Conservation (phyloP, 1,140 invertebrate genomes). For the Trigoniulus corallinus region DNA sequence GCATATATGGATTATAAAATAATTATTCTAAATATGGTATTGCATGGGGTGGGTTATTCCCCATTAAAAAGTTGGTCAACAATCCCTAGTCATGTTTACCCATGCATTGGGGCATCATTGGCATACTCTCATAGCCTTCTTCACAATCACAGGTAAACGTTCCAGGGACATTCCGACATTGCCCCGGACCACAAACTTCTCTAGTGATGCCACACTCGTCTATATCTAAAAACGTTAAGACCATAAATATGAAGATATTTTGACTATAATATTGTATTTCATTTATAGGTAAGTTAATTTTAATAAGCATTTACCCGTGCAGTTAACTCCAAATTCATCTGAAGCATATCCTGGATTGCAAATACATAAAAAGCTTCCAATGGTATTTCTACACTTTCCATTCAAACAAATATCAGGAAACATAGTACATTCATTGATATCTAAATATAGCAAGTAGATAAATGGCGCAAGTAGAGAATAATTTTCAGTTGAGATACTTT, state of each 20-base stretch:
- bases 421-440: conserved; percentile 72
- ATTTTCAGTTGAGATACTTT: background rate
- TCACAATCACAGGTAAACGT: conserved; percentile 65
- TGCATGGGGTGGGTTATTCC: background rate
- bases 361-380: conserved; percentile 44
- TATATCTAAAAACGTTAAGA: conserved; percentile 44
- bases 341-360: conserved; percentile 57
- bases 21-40: background rate
- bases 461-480: conserved; percentile 6
- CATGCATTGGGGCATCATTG: conserved; percentile 67
- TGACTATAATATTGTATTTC: too few species aligned
- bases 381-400: conserved; percentile 53
- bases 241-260: too few species aligned
- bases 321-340: conserved; percentile 55
- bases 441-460: conserved; percentile 20
- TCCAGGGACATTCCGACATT: conserved; percentile 63
- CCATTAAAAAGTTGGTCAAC: too few species aligned
- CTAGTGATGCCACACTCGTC: conserved; percentile 73
- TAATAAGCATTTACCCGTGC: conserved; percentile 54
- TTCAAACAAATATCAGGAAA: conserved; percentile 69
- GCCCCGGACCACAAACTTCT: conserved; percentile 64
- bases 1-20: conserved; percentile 8
- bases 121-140: conserved; percentile 51
- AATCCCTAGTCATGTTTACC: conserved; percentile 39
- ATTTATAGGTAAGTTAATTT: background rate